Evolutionary conservation across 2,797 vertebrate genomes (phyloP).

Genomic region (Mormyrus proboscirostris): DNA sequence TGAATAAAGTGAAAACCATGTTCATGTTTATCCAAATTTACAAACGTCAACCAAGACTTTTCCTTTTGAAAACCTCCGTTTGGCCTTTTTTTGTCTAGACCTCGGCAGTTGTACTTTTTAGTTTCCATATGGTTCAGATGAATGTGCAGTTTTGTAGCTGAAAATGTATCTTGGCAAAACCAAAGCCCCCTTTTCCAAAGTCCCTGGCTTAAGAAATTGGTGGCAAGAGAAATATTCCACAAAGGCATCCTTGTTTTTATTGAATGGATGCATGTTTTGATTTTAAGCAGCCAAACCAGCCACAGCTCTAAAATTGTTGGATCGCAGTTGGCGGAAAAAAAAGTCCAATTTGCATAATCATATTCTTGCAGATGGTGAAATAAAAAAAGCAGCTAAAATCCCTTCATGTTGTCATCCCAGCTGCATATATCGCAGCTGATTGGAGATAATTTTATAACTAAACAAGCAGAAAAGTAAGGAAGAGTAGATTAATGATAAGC

Average conservation of each 20-base stretch:
- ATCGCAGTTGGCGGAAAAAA: neutral
- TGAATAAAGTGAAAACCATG: neutral
- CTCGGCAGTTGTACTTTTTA: neutral
- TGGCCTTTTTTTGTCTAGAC: neutral
- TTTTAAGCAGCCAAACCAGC: neutral
- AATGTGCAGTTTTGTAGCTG: neutral
- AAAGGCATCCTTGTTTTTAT: neutral
- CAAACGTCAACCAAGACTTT: neutral
- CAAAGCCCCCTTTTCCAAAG: neutral
- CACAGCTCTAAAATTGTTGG: neutral
- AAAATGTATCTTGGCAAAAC: neutral
- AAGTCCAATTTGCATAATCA: neutral
- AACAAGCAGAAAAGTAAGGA: neutral
- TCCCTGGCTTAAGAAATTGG: neutral
- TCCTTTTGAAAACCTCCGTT: neutral
- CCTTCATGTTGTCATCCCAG: neutral
- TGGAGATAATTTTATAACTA: neutral
- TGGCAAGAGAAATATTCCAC: neutral
- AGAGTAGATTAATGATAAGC: neutral
- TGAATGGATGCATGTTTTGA: slow-evolving; percentile 4
- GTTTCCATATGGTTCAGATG: neutral
- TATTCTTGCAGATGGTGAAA: slow-evolving; percentile 9
- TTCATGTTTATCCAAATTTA: neutral
- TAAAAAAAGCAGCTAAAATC: neutral
- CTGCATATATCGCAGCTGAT: neutral